Base-by-base conservation (phyloP, 2,797 vertebrate genomes). In the Sebastes kiyomatsui region DNA sequence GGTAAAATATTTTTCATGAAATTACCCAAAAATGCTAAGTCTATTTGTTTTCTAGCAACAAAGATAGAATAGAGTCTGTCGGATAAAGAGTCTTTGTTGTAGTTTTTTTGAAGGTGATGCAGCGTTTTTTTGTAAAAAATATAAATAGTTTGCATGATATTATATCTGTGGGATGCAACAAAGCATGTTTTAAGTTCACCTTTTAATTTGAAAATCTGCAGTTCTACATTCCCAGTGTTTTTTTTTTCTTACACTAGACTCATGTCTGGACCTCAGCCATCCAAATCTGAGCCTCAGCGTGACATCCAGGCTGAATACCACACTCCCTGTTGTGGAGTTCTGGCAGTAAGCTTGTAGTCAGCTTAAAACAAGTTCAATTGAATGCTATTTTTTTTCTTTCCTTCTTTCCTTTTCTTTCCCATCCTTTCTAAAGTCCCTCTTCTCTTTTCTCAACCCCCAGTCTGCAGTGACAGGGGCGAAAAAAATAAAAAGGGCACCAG, bases 241-340 rank as follows among this genome's bases (percentile, higher is more conserved):
- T 62, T 18, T 3, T 83, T 72, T 56, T 35, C 59, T 76, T 42
- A n/a, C 14, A 12, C 18, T 38, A 93, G 90, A 90, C 14, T 87
- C 81, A 2, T 93, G 92, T 77, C 52, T 91, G 28, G 80, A 92
- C 66, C 2, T 33, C 8, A 87, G 6, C 69, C 32, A 76, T 16
- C 18, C 54, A 25, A 92, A 92, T 73, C 4, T 52, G 62, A 89
- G 72, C 69, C 25, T 72, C 49, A 77, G 69, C 69, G n/a, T 72
- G 25, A 33, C 25, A 5, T 54, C 69, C 55, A 75, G 65, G 61
- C 11, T 65, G 52, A 94, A 94, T 77, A 72, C 55, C 7, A 91
- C 92, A 25, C 90, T 92, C 55, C 89, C 93, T 22, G 92, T 93
- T 74, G 80, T 89, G 72, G 93, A 94, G 85, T 95, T 93, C 25